These are phyloP conservation scores for Bolborhynchus lineola DNA, from an alignment of 2,113 vertebrate species.

Conservation along the genomic window DNA sequence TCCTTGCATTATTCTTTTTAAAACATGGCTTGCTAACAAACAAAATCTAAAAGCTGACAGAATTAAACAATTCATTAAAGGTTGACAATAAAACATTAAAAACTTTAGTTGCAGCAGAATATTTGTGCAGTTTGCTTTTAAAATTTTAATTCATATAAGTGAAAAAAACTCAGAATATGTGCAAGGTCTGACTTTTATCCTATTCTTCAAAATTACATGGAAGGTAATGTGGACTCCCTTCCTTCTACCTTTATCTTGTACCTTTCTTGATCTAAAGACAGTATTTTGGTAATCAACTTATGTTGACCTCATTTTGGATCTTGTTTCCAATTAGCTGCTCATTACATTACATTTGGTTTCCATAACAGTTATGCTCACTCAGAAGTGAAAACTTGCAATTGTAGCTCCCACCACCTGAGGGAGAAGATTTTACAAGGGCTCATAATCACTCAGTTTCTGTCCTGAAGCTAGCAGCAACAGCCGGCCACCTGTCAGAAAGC, in stretches of 20 bases:
- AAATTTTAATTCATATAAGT: neutral
- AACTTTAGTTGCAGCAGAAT: neutral
- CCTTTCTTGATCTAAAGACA: neutral
- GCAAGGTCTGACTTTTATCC: neutral
- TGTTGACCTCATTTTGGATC: neutral
- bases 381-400: neutral
- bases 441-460: neutral
- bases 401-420: neutral
- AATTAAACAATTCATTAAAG: neutral
- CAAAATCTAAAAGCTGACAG: neutral
- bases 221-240: accelerated
- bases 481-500: neutral
- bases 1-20: neutral
- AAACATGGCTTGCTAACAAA: neutral
- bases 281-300: neutral
- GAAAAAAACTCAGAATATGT: neutral
- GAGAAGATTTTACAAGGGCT: neutral
- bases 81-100: neutral
- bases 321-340: neutral
- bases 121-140: neutral
- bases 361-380: neutral
- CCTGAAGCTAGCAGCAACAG: neutral
- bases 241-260: neutral
- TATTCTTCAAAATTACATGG: neutral
- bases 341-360: neutral